Evolutionary conservation across 2,113 vertebrate species (phyloP).

Genomic region (Mustelus asterias): DNA sequence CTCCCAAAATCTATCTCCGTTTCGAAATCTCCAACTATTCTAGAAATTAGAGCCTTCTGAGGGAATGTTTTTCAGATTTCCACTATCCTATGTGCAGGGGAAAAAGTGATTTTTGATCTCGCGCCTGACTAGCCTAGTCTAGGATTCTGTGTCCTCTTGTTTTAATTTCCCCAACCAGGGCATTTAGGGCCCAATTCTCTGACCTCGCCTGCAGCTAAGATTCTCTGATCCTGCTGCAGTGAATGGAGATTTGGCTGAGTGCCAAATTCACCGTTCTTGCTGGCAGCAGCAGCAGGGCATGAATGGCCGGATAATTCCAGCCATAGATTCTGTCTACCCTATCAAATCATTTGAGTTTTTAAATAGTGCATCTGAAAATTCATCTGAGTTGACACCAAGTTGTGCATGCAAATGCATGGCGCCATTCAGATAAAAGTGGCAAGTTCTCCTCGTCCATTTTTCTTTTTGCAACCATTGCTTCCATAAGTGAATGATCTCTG

Average conservation of each 20-base stretch:
- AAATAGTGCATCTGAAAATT: background rate
- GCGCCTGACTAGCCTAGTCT: background rate
- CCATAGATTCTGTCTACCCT: background rate
- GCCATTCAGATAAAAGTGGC: background rate
- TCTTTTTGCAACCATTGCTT: background rate
- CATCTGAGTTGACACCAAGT: background rate
- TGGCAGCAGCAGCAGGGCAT: too few species aligned
- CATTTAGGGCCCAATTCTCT: too few species aligned
- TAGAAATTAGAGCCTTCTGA: background rate
- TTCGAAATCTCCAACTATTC: too few species aligned
- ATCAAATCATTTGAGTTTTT: background rate
- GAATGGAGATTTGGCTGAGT: too few species aligned
- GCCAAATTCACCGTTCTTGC: too few species aligned
- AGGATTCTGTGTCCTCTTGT: background rate
- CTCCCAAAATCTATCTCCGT: background rate
- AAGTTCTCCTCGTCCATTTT: background rate
- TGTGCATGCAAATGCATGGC: background rate
- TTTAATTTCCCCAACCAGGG: background rate
- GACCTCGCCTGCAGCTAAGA: too few species aligned
- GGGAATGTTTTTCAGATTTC: background rate
- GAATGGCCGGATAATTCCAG: too few species aligned
- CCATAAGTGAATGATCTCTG: background rate
- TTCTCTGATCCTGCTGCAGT: too few species aligned
- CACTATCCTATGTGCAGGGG: background rate
- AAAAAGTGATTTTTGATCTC: background rate